Evolutionary conservation across 2,113 vertebrate species (phyloP).

Genomic region (Tympanuchus pallidicinctus): DNA sequence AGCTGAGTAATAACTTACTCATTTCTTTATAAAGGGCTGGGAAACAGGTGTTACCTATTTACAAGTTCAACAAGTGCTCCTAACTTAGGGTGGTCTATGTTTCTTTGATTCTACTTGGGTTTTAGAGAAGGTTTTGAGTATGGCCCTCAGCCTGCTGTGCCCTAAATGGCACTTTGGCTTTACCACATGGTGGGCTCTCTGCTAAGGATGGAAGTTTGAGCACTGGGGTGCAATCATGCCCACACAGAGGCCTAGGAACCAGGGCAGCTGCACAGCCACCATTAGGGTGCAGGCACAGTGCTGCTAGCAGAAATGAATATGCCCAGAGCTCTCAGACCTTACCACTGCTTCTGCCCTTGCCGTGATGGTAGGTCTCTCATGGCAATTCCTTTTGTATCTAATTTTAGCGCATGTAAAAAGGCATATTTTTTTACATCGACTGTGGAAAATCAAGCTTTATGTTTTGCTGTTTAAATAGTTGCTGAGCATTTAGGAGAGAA

Average conservation of each 20-base stretch:
- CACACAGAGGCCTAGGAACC: neutral
- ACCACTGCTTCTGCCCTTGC: accelerated
- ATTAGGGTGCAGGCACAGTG: accelerated
- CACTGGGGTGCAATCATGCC: accelerated
- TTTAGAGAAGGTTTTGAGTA: neutral
- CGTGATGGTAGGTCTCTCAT: neutral
- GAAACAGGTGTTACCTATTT: too few species aligned
- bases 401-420: accelerated
- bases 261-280: accelerated
- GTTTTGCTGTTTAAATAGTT: neutral
- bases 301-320: neutral
- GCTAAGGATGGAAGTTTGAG: accelerated
- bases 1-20: neutral
- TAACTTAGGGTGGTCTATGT: too few species aligned
- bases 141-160: accelerated
- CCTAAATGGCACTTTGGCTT: neutral
- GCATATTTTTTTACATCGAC: neutral
- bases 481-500: neutral
- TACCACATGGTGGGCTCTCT: accelerated
- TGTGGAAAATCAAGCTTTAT: neutral
- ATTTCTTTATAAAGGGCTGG: too few species aligned
- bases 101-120: too few species aligned
- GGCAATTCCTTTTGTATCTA: neutral
- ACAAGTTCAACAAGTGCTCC: too few species aligned
- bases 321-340: accelerated